These are phyloP conservation scores for Trachelus stipa DNA, from an alignment of 2,888 invertebrate species.

Conservation along the genomic window DNA sequence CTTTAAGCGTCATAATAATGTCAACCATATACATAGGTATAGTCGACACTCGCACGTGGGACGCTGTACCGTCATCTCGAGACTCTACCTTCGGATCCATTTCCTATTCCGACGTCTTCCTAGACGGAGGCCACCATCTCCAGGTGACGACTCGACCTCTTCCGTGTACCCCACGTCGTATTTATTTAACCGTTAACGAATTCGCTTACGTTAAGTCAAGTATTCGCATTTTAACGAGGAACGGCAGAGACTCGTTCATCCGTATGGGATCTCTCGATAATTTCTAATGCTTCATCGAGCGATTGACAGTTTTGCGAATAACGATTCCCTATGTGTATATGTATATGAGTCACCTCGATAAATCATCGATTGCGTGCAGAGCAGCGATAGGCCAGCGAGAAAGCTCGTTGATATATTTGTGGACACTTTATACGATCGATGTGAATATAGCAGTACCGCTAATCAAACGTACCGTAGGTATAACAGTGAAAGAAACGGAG, in stretches of 20 bases:
- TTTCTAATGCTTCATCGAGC: constrained; percentile 42
- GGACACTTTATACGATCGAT: not conserved
- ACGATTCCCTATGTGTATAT: not conserved
- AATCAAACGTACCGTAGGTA: not conserved
- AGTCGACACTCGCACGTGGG: not conserved
- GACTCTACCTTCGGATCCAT: not conserved
- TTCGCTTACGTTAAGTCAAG: constrained; percentile 56
- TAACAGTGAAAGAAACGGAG: not conserved
- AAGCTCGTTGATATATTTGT: not conserved
- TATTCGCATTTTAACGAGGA: constrained; percentile 60
- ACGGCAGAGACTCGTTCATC: not conserved
- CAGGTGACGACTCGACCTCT: not conserved
- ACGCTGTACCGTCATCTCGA: not conserved
- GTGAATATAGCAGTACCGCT: not conserved
- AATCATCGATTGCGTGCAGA: not conserved
- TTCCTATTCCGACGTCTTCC: not conserved
- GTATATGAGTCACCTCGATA: not conserved
- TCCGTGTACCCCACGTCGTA: constrained; percentile 26
- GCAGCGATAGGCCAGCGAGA: not conserved
- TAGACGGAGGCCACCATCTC: not conserved
- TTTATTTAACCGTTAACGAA: constrained; percentile 54
- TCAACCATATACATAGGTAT: not conserved
- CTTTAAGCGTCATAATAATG: not conserved
- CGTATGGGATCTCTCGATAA: constrained; percentile 34
- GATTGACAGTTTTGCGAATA: not conserved